Conservation (phyloP, 2,888 invertebrate species). For the Calameuta idolon region DNA sequence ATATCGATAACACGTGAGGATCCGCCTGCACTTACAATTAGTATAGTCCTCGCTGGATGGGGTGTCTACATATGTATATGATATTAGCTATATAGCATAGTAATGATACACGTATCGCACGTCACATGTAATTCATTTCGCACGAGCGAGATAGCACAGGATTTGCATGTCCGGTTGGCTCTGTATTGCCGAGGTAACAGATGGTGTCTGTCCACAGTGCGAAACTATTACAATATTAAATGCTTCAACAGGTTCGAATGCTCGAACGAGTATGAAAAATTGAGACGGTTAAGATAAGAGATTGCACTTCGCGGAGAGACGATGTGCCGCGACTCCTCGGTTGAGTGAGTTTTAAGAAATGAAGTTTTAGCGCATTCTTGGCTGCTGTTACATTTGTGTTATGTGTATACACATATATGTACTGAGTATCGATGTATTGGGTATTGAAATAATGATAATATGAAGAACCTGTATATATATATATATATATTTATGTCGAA, state of each 20-base stretch:
- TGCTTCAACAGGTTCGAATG: constrained; percentile 34
- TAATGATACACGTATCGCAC: constrained; percentile 9
- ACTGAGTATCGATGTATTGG: too few relatives aligned
- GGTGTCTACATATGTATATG: background rate
- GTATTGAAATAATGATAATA: too few relatives aligned
- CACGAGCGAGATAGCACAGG: constrained; percentile 34
- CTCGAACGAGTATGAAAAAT: constrained; percentile 20
- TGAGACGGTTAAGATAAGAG: constrained; percentile 27
- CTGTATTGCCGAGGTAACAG: constrained; percentile 37
- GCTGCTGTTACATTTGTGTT: background rate
- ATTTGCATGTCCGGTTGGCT: constrained; percentile 49
- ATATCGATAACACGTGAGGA: background rate
- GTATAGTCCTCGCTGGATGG: background rate
- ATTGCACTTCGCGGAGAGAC: constrained; percentile 23
- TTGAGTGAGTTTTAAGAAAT: background rate
- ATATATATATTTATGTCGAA: too few relatives aligned
- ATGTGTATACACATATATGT: too few relatives aligned
- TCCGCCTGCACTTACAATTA: background rate
- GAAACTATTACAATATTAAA: constrained; percentile 43
- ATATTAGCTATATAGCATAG: background rate
- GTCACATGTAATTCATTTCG: constrained; percentile 53
- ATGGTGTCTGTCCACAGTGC: constrained; percentile 34
- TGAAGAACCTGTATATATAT: too few relatives aligned
- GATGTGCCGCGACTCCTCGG: background rate
- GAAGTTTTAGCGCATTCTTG: background rate